Base-by-base conservation (phyloP, 2,888 invertebrate genomes). In the Ganaspis brasiliensis region DNA sequence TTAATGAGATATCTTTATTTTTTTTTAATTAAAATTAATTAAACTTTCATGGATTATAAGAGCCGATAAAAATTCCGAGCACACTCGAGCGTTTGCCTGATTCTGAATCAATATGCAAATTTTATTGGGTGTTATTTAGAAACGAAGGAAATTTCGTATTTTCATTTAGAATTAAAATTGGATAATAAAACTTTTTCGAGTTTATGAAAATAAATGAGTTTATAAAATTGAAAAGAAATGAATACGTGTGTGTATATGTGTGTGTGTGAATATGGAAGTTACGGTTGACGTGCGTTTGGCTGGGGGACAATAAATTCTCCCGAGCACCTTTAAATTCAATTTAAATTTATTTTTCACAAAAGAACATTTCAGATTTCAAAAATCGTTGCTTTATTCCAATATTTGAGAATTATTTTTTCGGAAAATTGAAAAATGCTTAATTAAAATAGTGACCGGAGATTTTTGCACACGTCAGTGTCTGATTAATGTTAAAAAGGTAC, bases 1-100 rank as follows among this genome's bases (percentile, higher is more conserved):
- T 79, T 79, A 75, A 75, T 75, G 71, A 77, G 67, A 72, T 77
- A 78, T 78, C 71, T 56, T 52, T 35, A 31, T 75, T 74, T 52
- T 35, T 21, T 75, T 74, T 77, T 77, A 35, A 9, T 16, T n/a
- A 21, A 35, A 16, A 73, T 56, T 24, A 63, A 70, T 70, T 71
- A 21, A 52, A 52, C 24, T 35, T 40, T 49, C 31, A 63, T 10
- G 49, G 21, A 61, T 52, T 55, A 72, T 56, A 21, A 10, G n/a
- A n/a, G 9, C 10, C 31, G n/a, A 59, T 59, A 26, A 59, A 59
- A 59, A 59, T 59, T 31, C 57, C 8, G 31, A 59, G 19, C 72
- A 14, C 37, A 55, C 56, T 37, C 31, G 49, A 71, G 61, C 72
- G 45, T 14, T 74, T 12, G 9, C n/a, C 52, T 52, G 37, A 72